Evolutionary conservation across 92 coral and sea anemone species (phyloP).

Genomic region (Actinostola sp.): DNA sequence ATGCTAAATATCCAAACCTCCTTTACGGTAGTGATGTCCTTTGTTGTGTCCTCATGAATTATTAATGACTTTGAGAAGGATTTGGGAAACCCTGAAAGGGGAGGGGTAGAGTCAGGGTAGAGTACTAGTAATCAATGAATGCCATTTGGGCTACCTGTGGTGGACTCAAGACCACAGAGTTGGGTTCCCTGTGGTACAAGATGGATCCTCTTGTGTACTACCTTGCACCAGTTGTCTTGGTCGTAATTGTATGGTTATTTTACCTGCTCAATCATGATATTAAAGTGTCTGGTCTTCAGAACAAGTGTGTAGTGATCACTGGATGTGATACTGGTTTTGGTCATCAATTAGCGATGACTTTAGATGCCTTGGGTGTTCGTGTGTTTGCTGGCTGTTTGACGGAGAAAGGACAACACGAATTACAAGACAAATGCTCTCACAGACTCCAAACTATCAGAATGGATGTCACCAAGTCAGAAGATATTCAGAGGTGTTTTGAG

Average conservation of each 20-base stretch:
- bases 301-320: constrained; percentile 68
- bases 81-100: no score
- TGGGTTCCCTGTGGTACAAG: constrained; percentile 6
- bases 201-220: constrained; percentile 7
- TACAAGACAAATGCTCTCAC: constrained; percentile 44
- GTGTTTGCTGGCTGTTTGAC: constrained; percentile 78
- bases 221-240: background rate
- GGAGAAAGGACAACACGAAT: constrained; percentile 51
- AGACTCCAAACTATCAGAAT: constrained; percentile 60
- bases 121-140: background rate
- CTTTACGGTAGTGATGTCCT: no score
- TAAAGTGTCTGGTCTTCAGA: constrained; percentile 48
- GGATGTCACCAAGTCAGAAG: constrained; percentile 58
- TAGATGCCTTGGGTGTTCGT: constrained; percentile 62
- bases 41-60: no score
- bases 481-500: constrained; percentile 51
- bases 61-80: no score
- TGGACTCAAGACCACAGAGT: background rate
- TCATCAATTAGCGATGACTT: constrained; percentile 57
- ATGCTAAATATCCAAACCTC: no score
- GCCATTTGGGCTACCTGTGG: background rate
- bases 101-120: no score
- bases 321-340: constrained; percentile 88
- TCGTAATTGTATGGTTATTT: constrained; percentile 8
- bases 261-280: constrained; percentile 29